Conservation (phyloP, 2,113 vertebrate genomes). For the Hymenochirus boettgeri region DNA sequence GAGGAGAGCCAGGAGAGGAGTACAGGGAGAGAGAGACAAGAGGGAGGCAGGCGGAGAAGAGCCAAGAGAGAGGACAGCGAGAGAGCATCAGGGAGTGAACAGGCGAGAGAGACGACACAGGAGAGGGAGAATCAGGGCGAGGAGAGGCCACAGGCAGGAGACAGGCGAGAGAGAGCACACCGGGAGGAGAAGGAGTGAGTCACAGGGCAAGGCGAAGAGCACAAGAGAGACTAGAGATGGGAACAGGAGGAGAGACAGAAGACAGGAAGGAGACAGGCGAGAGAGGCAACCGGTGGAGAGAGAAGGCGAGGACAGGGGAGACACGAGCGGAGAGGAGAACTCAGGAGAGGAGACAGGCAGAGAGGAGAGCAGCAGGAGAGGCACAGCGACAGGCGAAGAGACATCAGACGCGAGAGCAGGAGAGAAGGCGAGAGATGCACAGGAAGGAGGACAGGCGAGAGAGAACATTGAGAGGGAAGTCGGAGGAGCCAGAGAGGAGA, state of each 20-base stretch:
- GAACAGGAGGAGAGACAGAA: not conserved
- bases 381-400: not conserved
- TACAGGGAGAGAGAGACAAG: not conserved
- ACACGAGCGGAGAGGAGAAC: rapidly evolving
- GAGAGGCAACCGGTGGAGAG: not conserved
- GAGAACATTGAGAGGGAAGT: not conserved
- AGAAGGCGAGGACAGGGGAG: not conserved
- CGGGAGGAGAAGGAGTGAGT: not conserved
- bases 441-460: not conserved
- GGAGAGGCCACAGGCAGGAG: not conserved
- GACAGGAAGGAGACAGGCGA: not conserved
- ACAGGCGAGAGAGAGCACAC: not conserved
- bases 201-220: not conserved
- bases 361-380: not conserved
- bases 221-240: too few species aligned
- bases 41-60: not conserved
- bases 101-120: not conserved
- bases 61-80: not conserved
- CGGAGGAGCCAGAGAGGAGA: not conserved
- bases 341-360: not conserved
- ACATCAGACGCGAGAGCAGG: not conserved
- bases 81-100: not conserved
- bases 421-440: not conserved
- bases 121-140: slow-evolving; percentile 1
- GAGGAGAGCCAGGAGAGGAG: not conserved